Conservation (phyloP, 2,797 vertebrate species). For the Esox lucius region DNA sequence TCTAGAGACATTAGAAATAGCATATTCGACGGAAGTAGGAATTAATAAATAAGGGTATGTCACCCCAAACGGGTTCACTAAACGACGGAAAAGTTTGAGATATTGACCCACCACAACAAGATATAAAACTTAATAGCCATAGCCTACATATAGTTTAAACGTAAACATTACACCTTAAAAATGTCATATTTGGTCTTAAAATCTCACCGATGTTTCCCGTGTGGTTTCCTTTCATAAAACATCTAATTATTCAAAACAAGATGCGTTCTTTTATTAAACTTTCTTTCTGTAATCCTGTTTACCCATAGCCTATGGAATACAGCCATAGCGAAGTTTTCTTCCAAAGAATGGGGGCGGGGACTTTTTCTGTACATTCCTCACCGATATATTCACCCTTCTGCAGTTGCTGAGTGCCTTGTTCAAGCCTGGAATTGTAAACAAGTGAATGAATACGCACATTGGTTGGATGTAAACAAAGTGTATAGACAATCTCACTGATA, state of each 20-base stretch:
- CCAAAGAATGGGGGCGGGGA: constrained; percentile 62
- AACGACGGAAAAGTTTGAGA: constrained; percentile 11
- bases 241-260: neutral
- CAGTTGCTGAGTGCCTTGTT: constrained; percentile 39
- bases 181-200: neutral
- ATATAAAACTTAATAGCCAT: neutral
- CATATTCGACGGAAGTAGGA: constrained; percentile 10
- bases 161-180: neutral
- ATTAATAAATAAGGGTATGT: constrained; percentile 53
- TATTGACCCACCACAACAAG: neutral
- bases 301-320: constrained; percentile 73
- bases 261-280: constrained; percentile 52
- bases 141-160: constrained; percentile 12
- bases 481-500: neutral
- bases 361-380: constrained; percentile 73
- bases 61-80: constrained; percentile 61
- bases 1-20: constrained; percentile 30
- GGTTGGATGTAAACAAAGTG: constrained; percentile 24
- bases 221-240: neutral
- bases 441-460: constrained; percentile 52
- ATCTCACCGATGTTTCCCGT: neutral
- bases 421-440: constrained; percentile 21
- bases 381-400: constrained; percentile 64
- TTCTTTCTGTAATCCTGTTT: constrained; percentile 53
- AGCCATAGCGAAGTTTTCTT: constrained; percentile 49